phyloP scores from a whole-genome alignment of 1,140 invertebrate species.

The Solen grandis region DNA sequence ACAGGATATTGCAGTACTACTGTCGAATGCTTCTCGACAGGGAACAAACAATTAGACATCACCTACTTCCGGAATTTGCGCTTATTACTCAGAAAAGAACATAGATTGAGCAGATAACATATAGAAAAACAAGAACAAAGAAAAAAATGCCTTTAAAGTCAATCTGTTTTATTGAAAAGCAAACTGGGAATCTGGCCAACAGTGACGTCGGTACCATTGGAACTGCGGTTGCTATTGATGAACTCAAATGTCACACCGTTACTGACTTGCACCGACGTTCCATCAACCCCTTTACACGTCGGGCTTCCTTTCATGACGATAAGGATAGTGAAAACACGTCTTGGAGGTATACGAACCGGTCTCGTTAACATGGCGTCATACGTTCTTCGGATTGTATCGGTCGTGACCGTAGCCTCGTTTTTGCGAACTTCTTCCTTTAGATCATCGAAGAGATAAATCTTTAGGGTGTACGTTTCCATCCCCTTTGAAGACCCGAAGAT shows the following conservation, averaged over 20 bases:
- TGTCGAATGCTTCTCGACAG: no score
- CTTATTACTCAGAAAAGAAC: no score
- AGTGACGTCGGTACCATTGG: slow-evolving; percentile 48
- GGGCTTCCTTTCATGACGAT: slow-evolving; percentile 41
- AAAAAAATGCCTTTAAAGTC: no score
- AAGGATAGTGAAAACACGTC: slow-evolving; percentile 33
- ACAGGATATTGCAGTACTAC: no score
- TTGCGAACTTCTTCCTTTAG: slow-evolving; percentile 37
- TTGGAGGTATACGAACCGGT: slow-evolving; percentile 37
- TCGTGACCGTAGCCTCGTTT: slow-evolving; percentile 24
- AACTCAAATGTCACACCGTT: slow-evolving; percentile 47
- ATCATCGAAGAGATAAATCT: slow-evolving; percentile 40
- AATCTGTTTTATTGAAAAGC: slow-evolving; percentile 43
- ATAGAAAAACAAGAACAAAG: no score
- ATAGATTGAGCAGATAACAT: no score
- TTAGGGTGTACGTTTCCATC: slow-evolving; percentile 33
- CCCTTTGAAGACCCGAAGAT: slow-evolving; percentile 32
- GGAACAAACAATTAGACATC: no score
- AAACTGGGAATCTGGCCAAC: slow-evolving; percentile 38
- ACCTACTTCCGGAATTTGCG: no score
- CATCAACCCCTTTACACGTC: slow-evolving; percentile 44
- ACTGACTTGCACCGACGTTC: background rate
- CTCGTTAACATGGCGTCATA: slow-evolving; percentile 44
- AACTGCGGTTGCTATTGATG: slow-evolving; percentile 28
- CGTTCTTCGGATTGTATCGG: slow-evolving; percentile 8